Evolutionary conservation across 2,888 invertebrate species (phyloP).

Genomic region (Seira ritae): DNA sequence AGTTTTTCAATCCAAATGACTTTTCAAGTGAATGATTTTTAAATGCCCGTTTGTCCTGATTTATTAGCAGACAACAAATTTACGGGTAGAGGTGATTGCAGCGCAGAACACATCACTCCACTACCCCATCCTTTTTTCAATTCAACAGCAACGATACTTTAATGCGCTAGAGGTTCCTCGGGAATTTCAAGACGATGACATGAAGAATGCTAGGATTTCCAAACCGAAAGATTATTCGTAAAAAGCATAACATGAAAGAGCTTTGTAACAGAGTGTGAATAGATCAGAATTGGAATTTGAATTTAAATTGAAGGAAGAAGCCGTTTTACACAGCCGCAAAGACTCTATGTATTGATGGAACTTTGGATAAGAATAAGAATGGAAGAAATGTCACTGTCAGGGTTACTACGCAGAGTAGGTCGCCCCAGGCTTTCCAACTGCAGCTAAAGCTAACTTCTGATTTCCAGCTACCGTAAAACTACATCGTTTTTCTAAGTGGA

Average conservation of each 20-base stretch:
- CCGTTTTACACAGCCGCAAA: conserved; percentile 50
- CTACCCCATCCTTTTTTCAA: conserved; percentile 52
- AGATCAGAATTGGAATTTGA: neutral
- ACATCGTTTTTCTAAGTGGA: too few relatives aligned
- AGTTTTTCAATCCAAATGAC: too few relatives aligned
- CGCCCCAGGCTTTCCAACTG: conserved; percentile 80
- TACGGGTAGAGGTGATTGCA: conserved; percentile 61
- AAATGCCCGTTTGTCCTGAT: neutral
- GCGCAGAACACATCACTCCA: conserved; percentile 17
- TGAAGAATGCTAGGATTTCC: neutral
- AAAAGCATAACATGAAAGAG: too few relatives aligned
- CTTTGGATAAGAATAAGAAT: neutral
- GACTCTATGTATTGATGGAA: conserved; percentile 59
- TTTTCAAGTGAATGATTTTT: too few relatives aligned
- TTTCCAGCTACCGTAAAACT: conserved; percentile 79
- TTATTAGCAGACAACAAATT: conserved; percentile 58
- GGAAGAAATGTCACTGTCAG: conserved; percentile 80
- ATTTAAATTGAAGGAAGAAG: conserved; percentile 16
- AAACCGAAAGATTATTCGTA: neutral
- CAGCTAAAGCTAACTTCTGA: conserved; percentile 79
- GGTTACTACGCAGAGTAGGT: conserved; percentile 81
- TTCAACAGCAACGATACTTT: conserved; percentile 45
- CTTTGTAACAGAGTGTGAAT: neutral
- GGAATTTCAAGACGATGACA: neutral
- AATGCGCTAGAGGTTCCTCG: conserved; percentile 57